These are phyloP conservation scores for Thymelicus sylvestris DNA, from an alignment of 2,888 invertebrate genomes.

Conservation along the genomic window DNA sequence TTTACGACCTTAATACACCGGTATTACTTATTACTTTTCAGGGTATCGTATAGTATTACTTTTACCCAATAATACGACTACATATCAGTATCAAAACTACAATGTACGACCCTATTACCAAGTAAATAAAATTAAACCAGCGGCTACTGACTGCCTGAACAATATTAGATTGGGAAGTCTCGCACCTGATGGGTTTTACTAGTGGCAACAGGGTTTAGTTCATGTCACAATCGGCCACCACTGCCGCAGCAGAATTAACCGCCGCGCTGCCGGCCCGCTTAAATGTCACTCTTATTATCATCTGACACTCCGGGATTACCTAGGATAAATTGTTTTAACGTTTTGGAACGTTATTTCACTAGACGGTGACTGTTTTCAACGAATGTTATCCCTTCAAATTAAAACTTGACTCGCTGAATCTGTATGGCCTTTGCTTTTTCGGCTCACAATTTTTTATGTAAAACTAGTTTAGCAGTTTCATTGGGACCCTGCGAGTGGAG, in stretches of 20 bases:
- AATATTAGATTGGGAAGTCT: slow-evolving; percentile 65
- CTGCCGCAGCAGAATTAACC: slow-evolving; percentile 80
- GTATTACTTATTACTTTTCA: not conserved
- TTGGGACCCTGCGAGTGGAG: slow-evolving; percentile 55
- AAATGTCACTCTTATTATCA: slow-evolving; percentile 84
- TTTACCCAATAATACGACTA: not conserved
- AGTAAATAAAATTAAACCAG: slow-evolving; percentile 34
- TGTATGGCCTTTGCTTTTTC: slow-evolving; percentile 55
- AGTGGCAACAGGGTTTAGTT: slow-evolving; percentile 79
- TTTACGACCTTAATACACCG: slow-evolving; percentile 14
- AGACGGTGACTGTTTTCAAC: slow-evolving; percentile 55
- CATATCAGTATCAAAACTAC: slow-evolving; percentile 24
- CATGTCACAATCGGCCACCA: slow-evolving; percentile 77
- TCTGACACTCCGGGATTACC: slow-evolving; percentile 82
- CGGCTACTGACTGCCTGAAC: slow-evolving; percentile 43
- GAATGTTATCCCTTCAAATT: slow-evolving; percentile 73
- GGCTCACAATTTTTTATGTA: slow-evolving; percentile 49
- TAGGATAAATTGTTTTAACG: slow-evolving; percentile 83
- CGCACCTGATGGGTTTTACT: slow-evolving; percentile 80
- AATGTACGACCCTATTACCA: slow-evolving; percentile 40
- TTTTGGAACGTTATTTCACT: slow-evolving; percentile 72
- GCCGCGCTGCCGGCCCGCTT: slow-evolving; percentile 64
- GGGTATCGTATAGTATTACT: not conserved
- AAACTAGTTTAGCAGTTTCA: slow-evolving; percentile 62
- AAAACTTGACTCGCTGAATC: slow-evolving; percentile 58